Base-by-base conservation (phyloP, 1,140 invertebrate species). In the Bombus waltoni region DNA sequence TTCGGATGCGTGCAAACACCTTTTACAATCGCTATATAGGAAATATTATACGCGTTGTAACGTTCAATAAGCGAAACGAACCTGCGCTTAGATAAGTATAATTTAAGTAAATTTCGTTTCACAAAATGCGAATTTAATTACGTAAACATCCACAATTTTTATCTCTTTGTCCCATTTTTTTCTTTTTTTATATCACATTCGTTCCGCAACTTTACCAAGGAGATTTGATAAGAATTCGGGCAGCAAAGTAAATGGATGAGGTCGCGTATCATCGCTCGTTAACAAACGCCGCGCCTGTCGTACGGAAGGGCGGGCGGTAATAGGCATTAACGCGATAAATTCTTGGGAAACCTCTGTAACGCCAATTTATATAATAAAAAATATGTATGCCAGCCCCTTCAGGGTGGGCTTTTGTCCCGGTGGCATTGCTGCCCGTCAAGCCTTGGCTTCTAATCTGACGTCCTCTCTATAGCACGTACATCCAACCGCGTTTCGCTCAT, bases 301-400 rank as follows among this genome's bases (percentile, higher is more conserved):
- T 71, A 76, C 57, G 85, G 73, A 84, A 83, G 85, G 42, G 71
- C 72, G 72, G 72, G 57, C 82, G 86, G 86, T 94, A 94, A 94
- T 93, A 89, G 89, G 91, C 88, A 94, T 94, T 94, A 94, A 94
- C 91, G 90, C 91, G 91, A 94, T 93, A 94, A 90, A 94, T 93
- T 94, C 91, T 88, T 74, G 85, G 68, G 94, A 94, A 94, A 88
- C 93, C 94, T 71, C 89, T 90, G 70, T 73, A 93, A 85, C 74
- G 91, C 90, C 88, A 94, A 94, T 94, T 94, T 94, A 94, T 94
- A 91, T 94, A 94, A 94, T 93, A 94, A 94, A 94, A 94, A 94
- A 94, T 93, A 94, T 94, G 94, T 93, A 94, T 93, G 93, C 93
- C 92, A 94, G 87, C 88, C 91, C 81, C 88, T 90, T 90, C 85